Evolutionary conservation across 2,797 vertebrate genomes (phyloP).

Genomic region (Menidia menidia): DNA sequence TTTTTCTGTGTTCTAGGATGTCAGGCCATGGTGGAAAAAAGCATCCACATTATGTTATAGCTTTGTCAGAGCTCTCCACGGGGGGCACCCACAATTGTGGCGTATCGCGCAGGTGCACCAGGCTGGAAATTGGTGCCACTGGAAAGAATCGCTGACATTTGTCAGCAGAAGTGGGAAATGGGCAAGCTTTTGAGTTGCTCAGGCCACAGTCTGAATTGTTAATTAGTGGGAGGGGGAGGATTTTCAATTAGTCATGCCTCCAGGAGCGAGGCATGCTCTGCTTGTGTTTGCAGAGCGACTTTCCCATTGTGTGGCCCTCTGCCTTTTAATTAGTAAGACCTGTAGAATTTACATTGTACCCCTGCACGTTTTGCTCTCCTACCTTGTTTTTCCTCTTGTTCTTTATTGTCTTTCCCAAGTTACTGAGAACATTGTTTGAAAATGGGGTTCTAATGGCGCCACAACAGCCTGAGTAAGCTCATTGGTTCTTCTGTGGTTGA

Average conservation of each 20-base stretch:
- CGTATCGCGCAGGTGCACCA: conserved; percentile 25
- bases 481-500: conserved; percentile 62
- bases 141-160: conserved; percentile 70
- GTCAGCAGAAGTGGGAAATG: conserved; percentile 59
- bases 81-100: conserved; percentile 30
- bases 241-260: conserved; percentile 81
- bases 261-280: conserved; percentile 58
- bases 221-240: conserved; percentile 53
- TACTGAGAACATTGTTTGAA: conserved; percentile 54
- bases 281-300: conserved; percentile 59
- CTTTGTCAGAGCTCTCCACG: conserved; percentile 5
- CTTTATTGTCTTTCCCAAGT: conserved; percentile 45
- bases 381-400: background rate
- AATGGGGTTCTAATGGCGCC: conserved; percentile 75
- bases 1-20: conserved; percentile 1
- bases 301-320: conserved; percentile 32
- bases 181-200: conserved; percentile 34
- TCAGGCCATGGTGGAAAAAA: background rate
- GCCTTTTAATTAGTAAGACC: conserved; percentile 63
- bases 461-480: conserved; percentile 53
- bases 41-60: conserved; percentile 4
- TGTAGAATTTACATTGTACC: conserved; percentile 27
- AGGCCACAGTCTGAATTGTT: conserved; percentile 55
- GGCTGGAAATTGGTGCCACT: conserved; percentile 39
- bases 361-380: conserved; percentile 22